Conservation (phyloP, 2,888 invertebrate species). For the Lepidochitona cinerea region DNA sequence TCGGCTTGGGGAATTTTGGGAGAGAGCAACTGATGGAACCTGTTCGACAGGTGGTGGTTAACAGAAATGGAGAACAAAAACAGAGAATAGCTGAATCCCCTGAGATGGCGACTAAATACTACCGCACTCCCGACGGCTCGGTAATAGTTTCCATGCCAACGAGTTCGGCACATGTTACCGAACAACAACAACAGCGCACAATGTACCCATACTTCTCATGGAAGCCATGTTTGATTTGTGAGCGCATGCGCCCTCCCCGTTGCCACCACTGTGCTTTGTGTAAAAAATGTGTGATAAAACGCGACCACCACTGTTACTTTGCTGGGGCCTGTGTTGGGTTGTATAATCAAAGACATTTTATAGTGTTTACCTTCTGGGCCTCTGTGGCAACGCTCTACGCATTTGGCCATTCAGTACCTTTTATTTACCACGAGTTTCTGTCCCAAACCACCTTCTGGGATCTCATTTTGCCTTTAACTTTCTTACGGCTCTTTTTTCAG, state of each 20-base stretch:
- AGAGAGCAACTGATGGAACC: background rate
- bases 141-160: background rate
- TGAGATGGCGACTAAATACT: background rate
- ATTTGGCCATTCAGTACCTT: background rate
- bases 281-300: background rate
- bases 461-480: background rate
- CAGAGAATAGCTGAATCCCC: background rate
- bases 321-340: constrained; percentile 1
- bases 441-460: background rate
- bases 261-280: constrained; percentile 2
- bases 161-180: background rate
- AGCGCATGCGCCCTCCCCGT: background rate
- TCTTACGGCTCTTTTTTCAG: background rate
- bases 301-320: constrained; percentile 5
- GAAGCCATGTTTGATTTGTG: constrained; percentile 3
- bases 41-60: background rate
- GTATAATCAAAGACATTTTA: constrained; percentile 2
- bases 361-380: constrained; percentile 1
- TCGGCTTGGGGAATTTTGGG: too few species aligned
- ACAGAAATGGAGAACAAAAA: background rate
- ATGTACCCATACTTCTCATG: background rate
- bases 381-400: constrained; percentile 1
- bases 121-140: background rate
- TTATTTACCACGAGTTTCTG: background rate
- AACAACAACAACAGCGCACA: background rate